Conservation (phyloP, 1,140 invertebrate genomes). For the Drosophila kepulauana region DNA sequence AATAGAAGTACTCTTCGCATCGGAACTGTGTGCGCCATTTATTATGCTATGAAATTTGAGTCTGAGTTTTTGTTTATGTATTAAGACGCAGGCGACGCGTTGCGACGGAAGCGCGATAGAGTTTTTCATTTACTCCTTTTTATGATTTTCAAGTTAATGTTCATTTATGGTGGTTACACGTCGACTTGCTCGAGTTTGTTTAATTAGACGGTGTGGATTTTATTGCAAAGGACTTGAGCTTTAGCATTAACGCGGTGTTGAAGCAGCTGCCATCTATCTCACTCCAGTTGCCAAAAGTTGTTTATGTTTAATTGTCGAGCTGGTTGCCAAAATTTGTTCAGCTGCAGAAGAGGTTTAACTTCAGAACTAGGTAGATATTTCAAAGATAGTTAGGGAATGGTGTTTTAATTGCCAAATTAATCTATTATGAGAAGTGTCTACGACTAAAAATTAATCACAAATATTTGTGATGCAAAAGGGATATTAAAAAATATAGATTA, state of each 20-base stretch:
- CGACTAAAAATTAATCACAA: too few relatives aligned
- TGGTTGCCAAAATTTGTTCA: slow-evolving; percentile 38
- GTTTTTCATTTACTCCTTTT: slow-evolving; percentile 65
- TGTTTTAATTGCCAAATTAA: background rate
- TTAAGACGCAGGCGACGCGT: slow-evolving; percentile 24
- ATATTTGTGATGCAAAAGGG: too few relatives aligned
- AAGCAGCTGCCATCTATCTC: slow-evolving; percentile 12
- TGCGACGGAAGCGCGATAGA: slow-evolving; percentile 15
- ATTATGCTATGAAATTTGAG: slow-evolving; percentile 80
- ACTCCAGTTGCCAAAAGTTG: slow-evolving; percentile 50
- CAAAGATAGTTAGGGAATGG: background rate
- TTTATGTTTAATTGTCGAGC: slow-evolving; percentile 72
- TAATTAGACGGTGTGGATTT: slow-evolving; percentile 80
- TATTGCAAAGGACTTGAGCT: slow-evolving; percentile 55
- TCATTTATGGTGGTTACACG: slow-evolving; percentile 81
- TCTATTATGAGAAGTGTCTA: background rate
- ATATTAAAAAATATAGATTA: too few relatives aligned
- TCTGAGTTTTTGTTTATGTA: slow-evolving; percentile 60
- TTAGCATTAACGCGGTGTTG: slow-evolving; percentile 11
- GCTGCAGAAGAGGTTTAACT: slow-evolving; percentile 4
- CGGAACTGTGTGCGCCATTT: slow-evolving; percentile 69
- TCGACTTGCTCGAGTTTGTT: slow-evolving; percentile 78
- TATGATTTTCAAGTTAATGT: slow-evolving; percentile 83
- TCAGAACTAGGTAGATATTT: background rate
- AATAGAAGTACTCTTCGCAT: slow-evolving; percentile 47